Evolutionary conservation across 2,113 vertebrate species (phyloP).

Genomic region (Cromileptes altivelis): DNA sequence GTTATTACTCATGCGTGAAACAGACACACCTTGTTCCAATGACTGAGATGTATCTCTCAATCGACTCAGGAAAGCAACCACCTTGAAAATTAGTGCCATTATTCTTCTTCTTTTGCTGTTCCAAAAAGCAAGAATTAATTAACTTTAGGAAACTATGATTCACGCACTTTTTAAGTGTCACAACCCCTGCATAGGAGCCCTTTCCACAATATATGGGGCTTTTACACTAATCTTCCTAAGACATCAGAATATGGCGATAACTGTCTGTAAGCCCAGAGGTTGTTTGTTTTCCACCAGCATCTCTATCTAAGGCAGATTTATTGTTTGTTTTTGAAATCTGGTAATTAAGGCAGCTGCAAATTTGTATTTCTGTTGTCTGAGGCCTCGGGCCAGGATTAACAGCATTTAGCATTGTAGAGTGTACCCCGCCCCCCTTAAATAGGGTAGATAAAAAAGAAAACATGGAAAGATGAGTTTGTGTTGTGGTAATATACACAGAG

Average conservation of each 20-base stretch:
- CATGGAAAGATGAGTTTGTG: slow-evolving; percentile 66
- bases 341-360: slow-evolving; percentile 83
- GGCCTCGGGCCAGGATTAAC: slow-evolving; percentile 82
- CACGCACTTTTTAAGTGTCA: slow-evolving; percentile 49
- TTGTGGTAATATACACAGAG: slow-evolving; percentile 39
- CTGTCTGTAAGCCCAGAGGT: slow-evolving; percentile 65
- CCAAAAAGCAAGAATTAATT: slow-evolving; percentile 38
- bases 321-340: slow-evolving; percentile 83
- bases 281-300: slow-evolving; percentile 77
- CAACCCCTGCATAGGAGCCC: slow-evolving; percentile 29
- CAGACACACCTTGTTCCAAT: slow-evolving; percentile 81
- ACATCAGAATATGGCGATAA: slow-evolving; percentile 70
- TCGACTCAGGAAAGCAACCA: slow-evolving; percentile 44
- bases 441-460: slow-evolving; percentile 67
- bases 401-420: slow-evolving; percentile 79
- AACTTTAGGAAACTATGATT: slow-evolving; percentile 31
- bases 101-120: not conserved
- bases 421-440: slow-evolving; percentile 69
- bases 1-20: slow-evolving; percentile 69
- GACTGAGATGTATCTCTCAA: slow-evolving; percentile 62
- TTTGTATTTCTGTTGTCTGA: slow-evolving; percentile 83
- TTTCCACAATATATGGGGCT: slow-evolving; percentile 32
- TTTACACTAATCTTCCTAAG: slow-evolving; percentile 60
- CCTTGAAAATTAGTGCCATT: slow-evolving; percentile 10
- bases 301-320: slow-evolving; percentile 73